phyloP scores from a whole-genome alignment of 2,113 vertebrate genomes.

The Calyptommatus sinebrachiatus region DNA sequence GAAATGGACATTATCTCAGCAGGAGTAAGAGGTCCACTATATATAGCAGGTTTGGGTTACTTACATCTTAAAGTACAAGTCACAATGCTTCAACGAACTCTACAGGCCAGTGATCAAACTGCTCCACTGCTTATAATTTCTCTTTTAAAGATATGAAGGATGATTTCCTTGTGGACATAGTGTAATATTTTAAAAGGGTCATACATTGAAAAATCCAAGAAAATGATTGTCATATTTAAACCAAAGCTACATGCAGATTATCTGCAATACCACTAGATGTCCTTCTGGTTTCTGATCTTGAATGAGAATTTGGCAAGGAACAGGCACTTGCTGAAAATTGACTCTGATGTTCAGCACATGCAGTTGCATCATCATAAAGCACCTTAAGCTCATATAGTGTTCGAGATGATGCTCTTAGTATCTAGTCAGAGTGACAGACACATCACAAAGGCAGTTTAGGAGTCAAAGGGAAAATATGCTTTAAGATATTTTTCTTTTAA shows the following conservation, averaged over 20 bases:
- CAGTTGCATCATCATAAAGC: background rate
- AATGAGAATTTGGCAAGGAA: background rate
- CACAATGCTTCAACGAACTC: too few species aligned
- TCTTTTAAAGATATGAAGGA: background rate
- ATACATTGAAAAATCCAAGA: background rate
- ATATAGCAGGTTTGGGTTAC: background rate
- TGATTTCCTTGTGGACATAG: background rate
- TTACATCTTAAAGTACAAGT: background rate
- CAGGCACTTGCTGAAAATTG: background rate
- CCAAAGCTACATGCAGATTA: background rate
- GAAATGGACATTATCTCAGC: background rate
- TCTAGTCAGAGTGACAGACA: background rate
- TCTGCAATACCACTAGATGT: conserved; percentile 58
- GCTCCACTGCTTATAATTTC: background rate
- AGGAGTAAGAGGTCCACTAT: background rate
- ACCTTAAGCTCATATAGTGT: background rate
- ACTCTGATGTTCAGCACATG: background rate
- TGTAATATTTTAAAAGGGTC: background rate
- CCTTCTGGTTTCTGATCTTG: conserved; percentile 56
- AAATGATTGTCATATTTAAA: background rate
- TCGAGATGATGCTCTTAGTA: background rate
- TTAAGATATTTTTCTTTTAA: background rate
- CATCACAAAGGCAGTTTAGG: background rate
- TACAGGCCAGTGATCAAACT: background rate
- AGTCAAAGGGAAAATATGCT: background rate